phyloP scores from a whole-genome alignment of 2,888 invertebrate species.

The Eurytoma adleriae region DNA sequence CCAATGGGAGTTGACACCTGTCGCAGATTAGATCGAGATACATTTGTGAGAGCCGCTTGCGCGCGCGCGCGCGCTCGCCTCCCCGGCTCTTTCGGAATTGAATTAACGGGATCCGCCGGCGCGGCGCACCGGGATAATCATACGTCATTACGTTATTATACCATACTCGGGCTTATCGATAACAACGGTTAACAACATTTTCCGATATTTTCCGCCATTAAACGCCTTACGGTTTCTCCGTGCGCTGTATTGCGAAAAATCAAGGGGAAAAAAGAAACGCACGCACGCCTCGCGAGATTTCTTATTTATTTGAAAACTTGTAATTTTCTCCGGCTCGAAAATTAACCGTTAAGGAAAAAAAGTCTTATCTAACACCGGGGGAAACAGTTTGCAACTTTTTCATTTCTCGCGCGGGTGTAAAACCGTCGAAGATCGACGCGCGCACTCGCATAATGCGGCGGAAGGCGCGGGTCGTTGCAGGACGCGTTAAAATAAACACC shows the following conservation, averaged over 20 bases:
- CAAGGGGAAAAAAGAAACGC: too few species aligned
- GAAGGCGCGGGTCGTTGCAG: slow-evolving; percentile 37
- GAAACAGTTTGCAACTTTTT: too few species aligned
- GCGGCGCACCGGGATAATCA: slow-evolving; percentile 17
- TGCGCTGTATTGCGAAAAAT: too few species aligned
- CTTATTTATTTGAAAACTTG: too few species aligned
- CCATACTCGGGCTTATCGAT: not conserved
- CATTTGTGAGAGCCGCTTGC: not conserved
- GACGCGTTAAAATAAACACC: slow-evolving; percentile 51
- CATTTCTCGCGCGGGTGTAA: not conserved
- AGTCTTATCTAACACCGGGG: too few species aligned
- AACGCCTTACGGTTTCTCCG: not conserved
- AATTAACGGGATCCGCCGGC: slow-evolving; percentile 39
- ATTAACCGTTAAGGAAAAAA: too few species aligned
- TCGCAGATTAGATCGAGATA: slow-evolving; percentile 41
- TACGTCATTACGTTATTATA: slow-evolving; percentile 26
- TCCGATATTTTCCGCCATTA: not conserved
- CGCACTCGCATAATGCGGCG: not conserved
- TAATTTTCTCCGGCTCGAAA: too few species aligned
- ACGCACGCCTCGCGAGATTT: too few species aligned
- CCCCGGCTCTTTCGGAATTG: slow-evolving; percentile 29
- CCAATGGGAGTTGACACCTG: slow-evolving; percentile 39
- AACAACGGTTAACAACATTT: not conserved
- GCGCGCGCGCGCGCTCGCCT: not conserved
- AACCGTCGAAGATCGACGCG: not conserved